phyloP scores from a whole-genome alignment of 2,113 vertebrate species.

The Riparia riparia region DNA sequence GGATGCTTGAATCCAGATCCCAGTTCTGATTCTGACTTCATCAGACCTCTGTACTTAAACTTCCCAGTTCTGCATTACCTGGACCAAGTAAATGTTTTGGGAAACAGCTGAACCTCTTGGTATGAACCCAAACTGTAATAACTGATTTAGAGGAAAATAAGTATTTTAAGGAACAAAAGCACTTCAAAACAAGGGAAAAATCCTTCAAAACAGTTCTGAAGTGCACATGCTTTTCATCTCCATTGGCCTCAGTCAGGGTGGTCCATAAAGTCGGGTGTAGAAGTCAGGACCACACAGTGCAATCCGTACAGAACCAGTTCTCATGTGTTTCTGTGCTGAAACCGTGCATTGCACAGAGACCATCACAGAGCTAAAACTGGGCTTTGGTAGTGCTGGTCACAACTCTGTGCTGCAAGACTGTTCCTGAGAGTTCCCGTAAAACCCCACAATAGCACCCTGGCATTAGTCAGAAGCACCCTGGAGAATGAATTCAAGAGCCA shows the following conservation, averaged over 20 bases:
- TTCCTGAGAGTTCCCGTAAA: constrained; percentile 11
- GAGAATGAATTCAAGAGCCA: constrained; percentile 18
- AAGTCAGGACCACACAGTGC: constrained; percentile 2
- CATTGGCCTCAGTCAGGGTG: not conserved
- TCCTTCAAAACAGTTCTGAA: not conserved
- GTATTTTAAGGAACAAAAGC: not conserved
- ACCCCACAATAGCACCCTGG: constrained; percentile 10
- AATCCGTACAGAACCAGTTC: not conserved
- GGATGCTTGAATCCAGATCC: constrained; percentile 5
- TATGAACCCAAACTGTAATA: not conserved
- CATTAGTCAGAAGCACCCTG: constrained; percentile 49
- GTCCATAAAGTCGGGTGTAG: not conserved
- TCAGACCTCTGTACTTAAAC: not conserved
- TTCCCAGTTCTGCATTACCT: not conserved
- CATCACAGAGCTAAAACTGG: not conserved
- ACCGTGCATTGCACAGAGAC: not conserved
- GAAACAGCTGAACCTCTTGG: not conserved
- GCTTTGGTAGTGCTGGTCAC: not conserved
- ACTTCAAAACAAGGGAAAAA: not conserved
- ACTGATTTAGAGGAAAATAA: not conserved
- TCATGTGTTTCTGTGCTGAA: not conserved
- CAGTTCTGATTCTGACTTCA: not conserved
- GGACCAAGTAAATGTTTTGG: not conserved
- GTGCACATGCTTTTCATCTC: not conserved
- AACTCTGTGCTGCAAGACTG: not conserved